Evolutionary conservation across 2,888 invertebrate species (phyloP).

Genomic region (Sicus ferrugineus): DNA sequence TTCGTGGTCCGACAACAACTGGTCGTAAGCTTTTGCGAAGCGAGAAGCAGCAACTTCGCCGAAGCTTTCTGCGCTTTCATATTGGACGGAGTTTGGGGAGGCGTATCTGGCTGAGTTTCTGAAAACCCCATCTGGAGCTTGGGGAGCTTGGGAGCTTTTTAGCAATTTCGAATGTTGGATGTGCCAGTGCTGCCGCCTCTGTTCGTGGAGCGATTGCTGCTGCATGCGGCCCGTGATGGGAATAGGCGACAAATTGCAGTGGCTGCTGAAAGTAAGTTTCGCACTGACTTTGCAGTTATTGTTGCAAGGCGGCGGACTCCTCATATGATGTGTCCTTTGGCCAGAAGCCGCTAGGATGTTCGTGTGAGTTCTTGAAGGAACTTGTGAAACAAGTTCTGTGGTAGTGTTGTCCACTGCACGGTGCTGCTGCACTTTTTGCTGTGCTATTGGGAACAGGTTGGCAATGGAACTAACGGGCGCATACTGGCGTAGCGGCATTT

Average conservation of each 20-base stretch:
- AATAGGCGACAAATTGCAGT: conserved; percentile 43
- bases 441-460: too few relatives aligned
- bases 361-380: conserved; percentile 67
- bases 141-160: too few relatives aligned
- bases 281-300: conserved; percentile 46
- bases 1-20: conserved; percentile 66
- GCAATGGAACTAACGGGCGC: conserved; percentile 39
- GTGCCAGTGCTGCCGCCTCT: conserved; percentile 47
- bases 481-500: conserved; percentile 54
- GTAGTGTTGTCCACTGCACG: conserved; percentile 62
- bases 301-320: conserved; percentile 51
- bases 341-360: conserved; percentile 71
- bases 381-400: conserved; percentile 68
- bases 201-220: conserved; percentile 53
- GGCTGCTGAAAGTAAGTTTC: conserved; percentile 50
- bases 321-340: conserved; percentile 62
- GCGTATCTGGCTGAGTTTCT: conserved; percentile 86
- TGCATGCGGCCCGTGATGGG: conserved; percentile 40
- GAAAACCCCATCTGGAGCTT: conserved; percentile 76
- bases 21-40: conserved; percentile 68
- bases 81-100: conserved; percentile 93
- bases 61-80: conserved; percentile 87
- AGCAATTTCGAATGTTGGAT: conserved; percentile 52
- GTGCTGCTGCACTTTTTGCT: conserved; percentile 46
- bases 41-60: conserved; percentile 75